Evolutionary conservation across 2,888 invertebrate genomes (phyloP).

Genomic region (Choristoneura rosaceana): DNA sequence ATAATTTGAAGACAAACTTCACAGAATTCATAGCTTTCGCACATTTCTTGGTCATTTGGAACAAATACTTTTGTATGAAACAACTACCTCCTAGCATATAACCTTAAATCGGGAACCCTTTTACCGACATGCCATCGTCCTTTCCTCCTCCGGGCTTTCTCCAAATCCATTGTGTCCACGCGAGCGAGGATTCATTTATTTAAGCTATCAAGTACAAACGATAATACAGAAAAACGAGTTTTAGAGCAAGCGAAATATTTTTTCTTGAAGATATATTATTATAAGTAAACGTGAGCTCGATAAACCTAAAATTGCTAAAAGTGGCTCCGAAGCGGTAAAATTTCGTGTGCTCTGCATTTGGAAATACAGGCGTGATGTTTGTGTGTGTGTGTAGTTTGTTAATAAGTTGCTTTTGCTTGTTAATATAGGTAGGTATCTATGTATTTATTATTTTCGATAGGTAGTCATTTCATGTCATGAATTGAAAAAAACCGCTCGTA

Average conservation of each 20-base stretch:
- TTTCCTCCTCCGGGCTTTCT: constrained; percentile 16
- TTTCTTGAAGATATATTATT: not conserved
- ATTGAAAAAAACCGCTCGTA: too few relatives aligned
- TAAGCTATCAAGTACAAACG: constrained; percentile 38
- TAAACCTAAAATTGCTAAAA: too few relatives aligned
- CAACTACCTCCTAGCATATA: not conserved
- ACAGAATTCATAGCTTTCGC: not conserved
- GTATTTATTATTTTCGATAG: too few relatives aligned
- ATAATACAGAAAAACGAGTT: constrained; percentile 28
- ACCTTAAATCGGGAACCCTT: constrained; percentile 11
- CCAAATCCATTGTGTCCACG: constrained; percentile 36
- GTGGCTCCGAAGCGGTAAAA: too few relatives aligned
- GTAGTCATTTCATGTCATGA: too few relatives aligned
- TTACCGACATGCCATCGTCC: constrained; percentile 26
- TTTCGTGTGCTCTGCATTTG: too few relatives aligned
- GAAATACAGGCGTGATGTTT: too few relatives aligned
- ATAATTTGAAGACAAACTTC: not conserved
- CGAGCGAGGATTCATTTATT: constrained; percentile 37
- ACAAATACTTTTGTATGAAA: constrained; percentile 1
- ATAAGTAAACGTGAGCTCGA: not conserved
- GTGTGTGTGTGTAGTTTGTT: too few relatives aligned
- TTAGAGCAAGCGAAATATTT: constrained; percentile 10
- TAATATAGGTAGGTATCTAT: too few relatives aligned
- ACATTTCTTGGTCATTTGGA: not conserved
- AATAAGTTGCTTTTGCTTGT: too few relatives aligned